Evolutionary conservation across 2,888 invertebrate species (phyloP).

Genomic region (Arge pagana): DNA sequence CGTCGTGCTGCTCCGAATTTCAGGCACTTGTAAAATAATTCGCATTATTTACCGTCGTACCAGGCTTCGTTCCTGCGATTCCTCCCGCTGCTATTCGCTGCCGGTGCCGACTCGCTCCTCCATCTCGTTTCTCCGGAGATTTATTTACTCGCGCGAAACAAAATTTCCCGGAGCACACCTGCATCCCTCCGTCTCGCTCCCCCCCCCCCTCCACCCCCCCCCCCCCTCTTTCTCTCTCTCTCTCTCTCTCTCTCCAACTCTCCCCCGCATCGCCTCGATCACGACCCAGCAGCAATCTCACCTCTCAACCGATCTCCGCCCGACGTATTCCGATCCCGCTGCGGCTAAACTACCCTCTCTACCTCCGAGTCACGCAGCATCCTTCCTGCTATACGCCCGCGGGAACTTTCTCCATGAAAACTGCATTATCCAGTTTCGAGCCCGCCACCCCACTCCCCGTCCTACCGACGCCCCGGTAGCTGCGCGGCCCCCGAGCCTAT

Average conservation of each 20-base stretch:
- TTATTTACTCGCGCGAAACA: conserved; percentile 41
- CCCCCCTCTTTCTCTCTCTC: conserved; percentile 17
- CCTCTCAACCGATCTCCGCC: no score
- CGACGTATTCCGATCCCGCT: no score
- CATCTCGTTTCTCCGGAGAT: no score
- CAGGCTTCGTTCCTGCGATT: no score
- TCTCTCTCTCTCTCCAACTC: conserved; percentile 7
- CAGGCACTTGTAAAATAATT: conserved; percentile 31
- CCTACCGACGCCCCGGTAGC: conserved; percentile 4
- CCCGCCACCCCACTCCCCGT: conserved; percentile 28
- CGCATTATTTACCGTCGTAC: conserved; percentile 29
- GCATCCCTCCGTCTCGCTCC: conserved; percentile 25
- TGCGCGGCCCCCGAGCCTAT: neutral
- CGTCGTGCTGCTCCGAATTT: no score
- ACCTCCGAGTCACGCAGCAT: neutral
- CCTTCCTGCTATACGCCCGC: conserved; percentile 30
- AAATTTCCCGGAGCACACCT: conserved; percentile 42
- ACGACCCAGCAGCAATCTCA: no score
- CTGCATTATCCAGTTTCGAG: conserved; percentile 49
- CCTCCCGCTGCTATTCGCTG: no score
- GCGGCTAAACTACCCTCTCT: no score
- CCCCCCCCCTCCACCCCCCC: conserved; percentile 22
- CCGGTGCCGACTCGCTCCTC: no score
- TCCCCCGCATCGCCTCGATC: conserved; percentile 15
- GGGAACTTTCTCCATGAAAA: conserved; percentile 53